Conservation (phyloP, 2,113 vertebrate species). For the Amazona guildingii region DNA sequence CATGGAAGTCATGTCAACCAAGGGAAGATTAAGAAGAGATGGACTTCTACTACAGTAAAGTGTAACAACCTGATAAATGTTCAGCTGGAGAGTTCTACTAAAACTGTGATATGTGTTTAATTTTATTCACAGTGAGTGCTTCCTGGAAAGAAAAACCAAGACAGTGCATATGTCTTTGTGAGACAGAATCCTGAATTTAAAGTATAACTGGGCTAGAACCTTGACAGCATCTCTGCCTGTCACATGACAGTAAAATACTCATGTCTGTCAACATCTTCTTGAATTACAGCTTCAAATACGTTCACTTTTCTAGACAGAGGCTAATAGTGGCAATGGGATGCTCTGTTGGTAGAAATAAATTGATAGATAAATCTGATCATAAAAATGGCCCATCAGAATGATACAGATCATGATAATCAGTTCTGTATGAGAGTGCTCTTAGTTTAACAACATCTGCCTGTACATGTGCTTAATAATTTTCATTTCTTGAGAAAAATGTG, state of each 20-base stretch:
- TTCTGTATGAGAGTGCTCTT: neutral
- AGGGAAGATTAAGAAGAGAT: neutral
- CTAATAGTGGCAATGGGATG: neutral
- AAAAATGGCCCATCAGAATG: neutral
- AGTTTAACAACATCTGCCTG: neutral
- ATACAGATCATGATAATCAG: neutral
- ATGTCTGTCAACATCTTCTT: neutral
- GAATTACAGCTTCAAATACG: neutral
- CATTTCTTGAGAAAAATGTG: neutral
- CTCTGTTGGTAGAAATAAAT: neutral
- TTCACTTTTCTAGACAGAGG: neutral
- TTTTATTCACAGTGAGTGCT: constrained; percentile 46
- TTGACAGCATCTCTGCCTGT: neutral
- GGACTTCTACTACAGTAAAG: neutral
- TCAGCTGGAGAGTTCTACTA: constrained; percentile 7
- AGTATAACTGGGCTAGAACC: neutral
- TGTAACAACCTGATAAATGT: neutral
- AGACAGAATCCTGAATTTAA: constrained; percentile 38
- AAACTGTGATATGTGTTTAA: constrained; percentile 23
- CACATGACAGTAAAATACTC: neutral
- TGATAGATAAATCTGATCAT: neutral
- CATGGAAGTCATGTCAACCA: neutral
- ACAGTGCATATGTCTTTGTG: constrained; percentile 37
- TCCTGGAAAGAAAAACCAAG: constrained; percentile 41
- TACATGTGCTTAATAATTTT: neutral